phyloP scores from a whole-genome alignment of 1,140 invertebrate species.

The Argopecten irradians region DNA sequence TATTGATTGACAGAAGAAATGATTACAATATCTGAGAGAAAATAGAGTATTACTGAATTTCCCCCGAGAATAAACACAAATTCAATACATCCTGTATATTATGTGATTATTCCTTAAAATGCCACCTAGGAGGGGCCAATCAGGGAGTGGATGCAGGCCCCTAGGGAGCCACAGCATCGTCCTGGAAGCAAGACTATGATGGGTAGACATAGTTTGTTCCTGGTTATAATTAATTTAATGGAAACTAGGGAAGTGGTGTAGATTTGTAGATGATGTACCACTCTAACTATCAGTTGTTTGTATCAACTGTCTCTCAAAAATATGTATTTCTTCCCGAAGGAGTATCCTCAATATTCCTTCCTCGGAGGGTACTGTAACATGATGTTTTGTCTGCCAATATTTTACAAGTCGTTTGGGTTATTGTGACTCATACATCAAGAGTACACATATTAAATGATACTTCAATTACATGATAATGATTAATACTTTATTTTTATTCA shows the following conservation, averaged over 20 bases:
- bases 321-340: conserved; percentile 22
- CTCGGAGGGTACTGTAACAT: background rate
- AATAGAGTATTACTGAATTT: conserved; percentile 23
- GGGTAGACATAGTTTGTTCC: conserved; percentile 4
- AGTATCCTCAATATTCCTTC: too few species aligned
- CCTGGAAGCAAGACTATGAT: background rate
- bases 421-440: background rate
- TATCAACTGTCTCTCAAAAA: background rate
- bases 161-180: background rate
- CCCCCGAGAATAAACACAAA: conserved; percentile 1
- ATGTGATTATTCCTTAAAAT: conserved; percentile 11
- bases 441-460: too few species aligned
- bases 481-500: background rate
- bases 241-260: conserved; percentile 20
- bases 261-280: conserved; percentile 16
- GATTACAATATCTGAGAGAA: conserved; percentile 22
- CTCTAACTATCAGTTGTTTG: background rate
- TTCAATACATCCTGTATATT: conserved; percentile 18
- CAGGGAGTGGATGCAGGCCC: background rate
- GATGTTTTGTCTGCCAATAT: background rate
- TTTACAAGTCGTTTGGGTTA: background rate
- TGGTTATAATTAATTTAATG: conserved; percentile 23
- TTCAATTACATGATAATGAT: background rate
- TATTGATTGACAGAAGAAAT: conserved; percentile 23
- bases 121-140: conserved; percentile 5